Conservation (phyloP, 1,140 invertebrate genomes). For the Phymorhynchus buccinoides region DNA sequence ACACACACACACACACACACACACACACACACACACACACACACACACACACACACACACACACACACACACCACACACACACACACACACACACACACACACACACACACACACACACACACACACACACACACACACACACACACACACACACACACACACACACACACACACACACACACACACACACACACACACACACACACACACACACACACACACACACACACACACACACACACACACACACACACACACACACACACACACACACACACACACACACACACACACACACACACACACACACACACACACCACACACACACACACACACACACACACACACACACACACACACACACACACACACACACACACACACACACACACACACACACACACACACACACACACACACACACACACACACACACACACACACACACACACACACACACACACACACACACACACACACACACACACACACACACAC, state of each 20-base stretch:
- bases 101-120: background rate
- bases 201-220: background rate
- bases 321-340: background rate
- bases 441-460: no score
- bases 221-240: background rate
- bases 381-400: background rate
- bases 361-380: slow-evolving; percentile 10
- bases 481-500: no score
- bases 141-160: background rate
- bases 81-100: background rate
- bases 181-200: background rate
- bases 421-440: no score
- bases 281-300: background rate
- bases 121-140: background rate
- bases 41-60: no score
- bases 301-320: background rate
- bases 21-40: no score
- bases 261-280: background rate
- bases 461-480: no score
- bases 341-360: background rate
- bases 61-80: background rate
- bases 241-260: no score
- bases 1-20: no score
- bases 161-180: slow-evolving; percentile 10
- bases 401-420: slow-evolving; percentile 1